phyloP scores from a whole-genome alignment of 2,113 vertebrate species.

The Aythya baeri region DNA sequence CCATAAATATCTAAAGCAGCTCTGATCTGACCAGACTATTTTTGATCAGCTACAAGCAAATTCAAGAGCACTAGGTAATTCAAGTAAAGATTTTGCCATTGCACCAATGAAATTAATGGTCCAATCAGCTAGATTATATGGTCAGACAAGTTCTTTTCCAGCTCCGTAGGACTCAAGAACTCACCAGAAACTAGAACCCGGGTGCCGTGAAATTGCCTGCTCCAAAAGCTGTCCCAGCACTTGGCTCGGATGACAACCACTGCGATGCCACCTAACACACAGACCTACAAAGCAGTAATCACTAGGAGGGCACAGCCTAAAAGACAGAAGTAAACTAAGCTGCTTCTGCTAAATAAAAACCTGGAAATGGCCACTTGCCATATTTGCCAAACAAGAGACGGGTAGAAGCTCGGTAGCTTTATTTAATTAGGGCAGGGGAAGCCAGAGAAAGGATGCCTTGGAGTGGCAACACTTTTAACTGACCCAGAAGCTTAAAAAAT shows the following conservation, averaged over 20 bases:
- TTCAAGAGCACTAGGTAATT: background rate
- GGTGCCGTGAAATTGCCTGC: background rate
- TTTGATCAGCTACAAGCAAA: background rate
- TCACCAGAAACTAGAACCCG: background rate
- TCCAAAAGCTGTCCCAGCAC: background rate
- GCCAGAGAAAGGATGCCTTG: background rate
- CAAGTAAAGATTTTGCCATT: background rate
- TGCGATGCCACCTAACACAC: background rate
- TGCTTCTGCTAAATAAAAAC: background rate
- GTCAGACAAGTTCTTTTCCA: background rate
- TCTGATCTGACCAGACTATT: background rate
- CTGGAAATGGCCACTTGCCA: background rate
- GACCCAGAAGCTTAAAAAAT: background rate
- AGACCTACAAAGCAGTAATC: background rate
- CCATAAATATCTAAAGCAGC: background rate
- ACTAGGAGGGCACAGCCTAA: fast-evolving
- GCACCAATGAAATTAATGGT: background rate
- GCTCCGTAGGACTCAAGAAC: background rate
- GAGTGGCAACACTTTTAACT: background rate
- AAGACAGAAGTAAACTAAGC: background rate
- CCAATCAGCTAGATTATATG: background rate
- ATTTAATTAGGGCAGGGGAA: background rate
- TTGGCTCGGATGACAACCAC: background rate
- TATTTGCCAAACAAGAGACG: conserved; percentile 1
- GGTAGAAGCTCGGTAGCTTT: background rate